Conservation (phyloP, 2,888 invertebrate genomes). For the Pristionchus fissidentatus region DNA sequence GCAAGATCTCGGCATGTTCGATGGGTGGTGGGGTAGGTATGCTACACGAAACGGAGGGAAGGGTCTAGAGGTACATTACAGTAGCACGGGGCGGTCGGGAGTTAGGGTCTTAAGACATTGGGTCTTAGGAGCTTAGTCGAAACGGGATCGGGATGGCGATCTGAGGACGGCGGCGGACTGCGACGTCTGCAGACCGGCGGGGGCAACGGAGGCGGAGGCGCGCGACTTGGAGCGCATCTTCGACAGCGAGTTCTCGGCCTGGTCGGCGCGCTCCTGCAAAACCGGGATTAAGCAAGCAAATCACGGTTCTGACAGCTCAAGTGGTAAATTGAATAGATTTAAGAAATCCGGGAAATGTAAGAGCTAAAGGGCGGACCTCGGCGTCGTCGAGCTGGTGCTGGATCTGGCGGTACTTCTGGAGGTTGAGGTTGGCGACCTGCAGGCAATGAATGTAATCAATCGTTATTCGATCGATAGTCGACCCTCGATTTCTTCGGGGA, state of each 20-base stretch:
- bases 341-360: not conserved
- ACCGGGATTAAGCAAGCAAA: not conserved
- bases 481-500: not conserved
- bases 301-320: no score
- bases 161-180: slow-evolving; percentile 73
- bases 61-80: slow-evolving; percentile 30
- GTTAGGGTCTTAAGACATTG: not conserved
- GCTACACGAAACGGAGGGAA: slow-evolving; percentile 13
- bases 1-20: slow-evolving; percentile 37
- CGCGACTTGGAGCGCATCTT: slow-evolving; percentile 76
- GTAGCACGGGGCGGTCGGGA: not conserved
- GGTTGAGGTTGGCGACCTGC: slow-evolving; percentile 78
- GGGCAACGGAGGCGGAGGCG: slow-evolving; percentile 62
- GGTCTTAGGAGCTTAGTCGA: slow-evolving; percentile 4
- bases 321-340: not conserved
- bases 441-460: slow-evolving; percentile 49
- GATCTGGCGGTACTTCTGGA: slow-evolving; percentile 79
- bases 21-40: slow-evolving; percentile 24
- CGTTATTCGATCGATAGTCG: not conserved
- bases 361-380: slow-evolving; percentile 66
- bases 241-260: slow-evolving; percentile 77
- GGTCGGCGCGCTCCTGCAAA: slow-evolving; percentile 77
- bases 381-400: slow-evolving; percentile 79
- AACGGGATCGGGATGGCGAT: slow-evolving; percentile 68
- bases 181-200: slow-evolving; percentile 63